Evolutionary conservation across 2,888 invertebrate genomes (phyloP), one percentile per base, ranked within the genome.

Genomic region (Pristionchus japonicus): DNA sequence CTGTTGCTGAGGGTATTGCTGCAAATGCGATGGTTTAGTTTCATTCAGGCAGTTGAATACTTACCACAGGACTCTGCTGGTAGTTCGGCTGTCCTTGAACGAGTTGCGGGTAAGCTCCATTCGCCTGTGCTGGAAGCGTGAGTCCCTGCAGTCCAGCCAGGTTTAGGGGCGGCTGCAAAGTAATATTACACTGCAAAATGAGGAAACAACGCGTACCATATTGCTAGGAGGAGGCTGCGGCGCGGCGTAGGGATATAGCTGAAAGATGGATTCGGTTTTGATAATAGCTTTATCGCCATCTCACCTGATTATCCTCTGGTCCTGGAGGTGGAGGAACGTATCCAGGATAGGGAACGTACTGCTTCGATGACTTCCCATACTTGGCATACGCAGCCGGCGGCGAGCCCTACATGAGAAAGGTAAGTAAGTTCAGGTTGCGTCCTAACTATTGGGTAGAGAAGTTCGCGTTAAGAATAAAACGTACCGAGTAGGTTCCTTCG

Each of bases 261-360:
- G 49, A 40, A 49, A 74, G n/a, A n/a, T n/a, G n/a, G n/a, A n/a
- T n/a, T n/a, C n/a, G n/a, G n/a, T n/a, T n/a, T n/a, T n/a, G n/a
- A n/a, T n/a, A n/a, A n/a, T n/a, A n/a, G n/a, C 70, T 31, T 31
- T 7, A 31, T 67, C 17, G 17, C 1, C 6, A 3, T 31, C 82
- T 20, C 27, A 82, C 82, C 49, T 27, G 47, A 23, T 49, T 52
- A 49, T 82, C 82, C 23, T 82, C 82, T 17, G 70, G 49, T 64
- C 1, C 90, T 2, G 90, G 89, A 6, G 91, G 91, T 23, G 91
- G 91, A n/a, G 91, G 90, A 57, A 92, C 90, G 85, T 92, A 92
- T 23, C 91, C 91, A 13, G 91, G 91, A 86, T 92, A 92, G 15
- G 91, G 90, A 37, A 37, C 47, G 49, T 37, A 86, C 4, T 27